Conservation (phyloP, 2,113 vertebrate species). For the Muntiacus reevesi region DNA sequence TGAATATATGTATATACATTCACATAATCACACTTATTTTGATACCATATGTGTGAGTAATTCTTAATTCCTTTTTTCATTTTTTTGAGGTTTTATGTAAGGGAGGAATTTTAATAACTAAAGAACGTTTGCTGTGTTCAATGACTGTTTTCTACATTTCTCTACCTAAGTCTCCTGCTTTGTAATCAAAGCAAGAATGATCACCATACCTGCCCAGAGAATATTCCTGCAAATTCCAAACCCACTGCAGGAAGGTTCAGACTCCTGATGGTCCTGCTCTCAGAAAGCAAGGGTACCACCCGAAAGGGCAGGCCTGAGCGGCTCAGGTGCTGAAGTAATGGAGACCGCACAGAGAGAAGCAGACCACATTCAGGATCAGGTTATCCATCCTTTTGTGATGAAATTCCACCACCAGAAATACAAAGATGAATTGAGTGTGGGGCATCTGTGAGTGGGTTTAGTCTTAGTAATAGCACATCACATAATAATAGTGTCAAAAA, state of each 20-base stretch:
- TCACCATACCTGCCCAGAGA: neutral
- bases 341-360: constrained; percentile 74
- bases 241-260: neutral
- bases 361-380: constrained; percentile 35
- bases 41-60: neutral
- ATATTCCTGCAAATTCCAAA: neutral
- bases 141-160: neutral
- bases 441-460: constrained; percentile 5
- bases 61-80: neutral
- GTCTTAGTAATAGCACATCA: neutral
- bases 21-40: constrained; percentile 22
- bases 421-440: constrained; percentile 22
- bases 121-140: neutral
- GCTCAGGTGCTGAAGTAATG: constrained; percentile 33
- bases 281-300: neutral
- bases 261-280: neutral
- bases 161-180: neutral
- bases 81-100: neutral
- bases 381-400: constrained; percentile 16
- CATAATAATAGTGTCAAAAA: neutral
- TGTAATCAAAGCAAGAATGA: neutral
- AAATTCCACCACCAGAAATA: neutral
- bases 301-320: neutral
- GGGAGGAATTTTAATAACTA: neutral
- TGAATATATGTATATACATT: neutral